Evolutionary conservation across 2,797 vertebrate genomes (phyloP), one percentile per base, ranked within the genome.

Genomic region (Sitta carolinensis): DNA sequence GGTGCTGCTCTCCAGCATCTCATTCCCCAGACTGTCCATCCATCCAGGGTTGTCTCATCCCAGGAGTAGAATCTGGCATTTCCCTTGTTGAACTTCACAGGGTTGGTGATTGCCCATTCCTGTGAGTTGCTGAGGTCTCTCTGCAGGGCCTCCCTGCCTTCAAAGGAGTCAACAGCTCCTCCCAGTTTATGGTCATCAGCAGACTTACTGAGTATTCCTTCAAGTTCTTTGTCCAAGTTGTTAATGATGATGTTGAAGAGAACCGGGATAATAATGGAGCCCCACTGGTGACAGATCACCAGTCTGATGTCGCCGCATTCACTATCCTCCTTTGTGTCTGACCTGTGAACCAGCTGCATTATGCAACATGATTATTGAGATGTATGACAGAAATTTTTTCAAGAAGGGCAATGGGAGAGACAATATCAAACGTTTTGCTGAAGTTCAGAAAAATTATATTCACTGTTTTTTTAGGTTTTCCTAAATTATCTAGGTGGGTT

Each of bases 1-100:
- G 9, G 16, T 0, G 0, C 40, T n/a, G 23, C 7, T 55, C 1
- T 73, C 29, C 34, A 64, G 16, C 16, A 1, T 64, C 34, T 48
- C 25, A 55, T 64, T 83, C 34, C 13, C 13, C 12, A 38, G 5
- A 3, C 48, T 63, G 19, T 3, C 18, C 5, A 19, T 14, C 25
- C 8, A 18, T 4, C 11, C 16, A 34, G 34, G 1, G 13, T 2
- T 40, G 13, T 5, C 3, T 13, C 6, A 64, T 16, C 3, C 6
- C 43, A 57, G 11, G 11, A 5, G 22, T 15, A 51, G 52, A 43
- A 51, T 58, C 36, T 2, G 1, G 5, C 11, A 43, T 42, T 66
- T 32, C 7, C 16, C 12, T 30, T 19, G 18, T 18, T 67, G 10
- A 32, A 23, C 21, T 43, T 58, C 6, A 32, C 18, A 10, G 2